Evolutionary conservation across 2,888 invertebrate genomes (phyloP).

Genomic region (Caenorhabditis japonica): DNA sequence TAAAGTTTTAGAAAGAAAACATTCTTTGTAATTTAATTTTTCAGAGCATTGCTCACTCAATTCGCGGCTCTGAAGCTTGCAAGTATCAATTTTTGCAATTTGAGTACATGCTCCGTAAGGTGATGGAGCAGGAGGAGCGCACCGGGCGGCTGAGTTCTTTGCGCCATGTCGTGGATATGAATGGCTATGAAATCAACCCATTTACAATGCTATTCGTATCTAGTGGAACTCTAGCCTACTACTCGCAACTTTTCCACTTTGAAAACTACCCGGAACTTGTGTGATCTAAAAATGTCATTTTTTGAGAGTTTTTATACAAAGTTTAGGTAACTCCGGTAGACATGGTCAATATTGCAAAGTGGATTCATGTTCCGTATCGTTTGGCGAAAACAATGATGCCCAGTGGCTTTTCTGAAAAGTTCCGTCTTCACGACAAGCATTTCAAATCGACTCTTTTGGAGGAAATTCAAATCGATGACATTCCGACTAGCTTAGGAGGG

Average conservation of each 20-base stretch:
- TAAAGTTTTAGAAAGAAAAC: too few relatives aligned
- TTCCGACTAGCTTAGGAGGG: constrained; percentile 75
- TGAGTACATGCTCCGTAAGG: constrained; percentile 74
- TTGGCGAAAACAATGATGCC: constrained; percentile 75
- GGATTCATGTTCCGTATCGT: constrained; percentile 76
- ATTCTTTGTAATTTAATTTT: constrained; percentile 11
- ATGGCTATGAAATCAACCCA: constrained; percentile 76
- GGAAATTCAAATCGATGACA: constrained; percentile 69
- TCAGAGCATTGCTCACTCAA: constrained; percentile 73
- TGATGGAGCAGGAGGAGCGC: constrained; percentile 75
- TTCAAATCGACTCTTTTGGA: constrained; percentile 66
- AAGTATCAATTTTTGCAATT: constrained; percentile 76
- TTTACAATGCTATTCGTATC: constrained; percentile 76
- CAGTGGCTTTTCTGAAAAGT: constrained; percentile 74
- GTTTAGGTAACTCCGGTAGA: constrained; percentile 69
- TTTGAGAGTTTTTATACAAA: neutral
- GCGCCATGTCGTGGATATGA: constrained; percentile 75
- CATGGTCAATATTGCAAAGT: constrained; percentile 76
- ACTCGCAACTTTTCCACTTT: constrained; percentile 76
- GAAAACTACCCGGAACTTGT: constrained; percentile 77
- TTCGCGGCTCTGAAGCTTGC: constrained; percentile 71
- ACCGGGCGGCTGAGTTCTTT: constrained; percentile 73
- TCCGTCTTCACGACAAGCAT: constrained; percentile 73
- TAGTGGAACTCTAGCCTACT: constrained; percentile 75
- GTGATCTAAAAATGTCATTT: constrained; percentile 18